phyloP scores from a whole-genome alignment of 2,888 invertebrate genomes.

The Crossocerus cetratus region DNA sequence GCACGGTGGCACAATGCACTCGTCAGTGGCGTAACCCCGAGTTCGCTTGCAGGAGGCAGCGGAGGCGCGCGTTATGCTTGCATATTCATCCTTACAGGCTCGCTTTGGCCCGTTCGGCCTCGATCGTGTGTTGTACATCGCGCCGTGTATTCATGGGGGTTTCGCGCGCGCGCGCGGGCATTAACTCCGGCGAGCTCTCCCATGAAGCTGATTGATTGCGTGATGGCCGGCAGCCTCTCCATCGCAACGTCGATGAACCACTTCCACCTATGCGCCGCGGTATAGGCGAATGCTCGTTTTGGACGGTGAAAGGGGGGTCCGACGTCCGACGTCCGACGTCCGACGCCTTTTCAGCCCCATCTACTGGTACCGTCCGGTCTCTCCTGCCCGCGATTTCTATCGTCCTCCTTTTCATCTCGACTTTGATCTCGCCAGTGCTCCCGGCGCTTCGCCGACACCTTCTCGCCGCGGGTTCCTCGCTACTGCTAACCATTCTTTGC shows the following conservation, averaged over 20 bases:
- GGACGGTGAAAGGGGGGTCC: slow-evolving; percentile 53
- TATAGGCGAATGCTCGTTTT: slow-evolving; percentile 44
- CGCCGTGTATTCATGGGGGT: slow-evolving; percentile 37
- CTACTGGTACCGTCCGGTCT: slow-evolving; percentile 49
- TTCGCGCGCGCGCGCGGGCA: slow-evolving; percentile 37
- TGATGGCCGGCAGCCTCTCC: slow-evolving; percentile 44
- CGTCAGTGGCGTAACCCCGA: slow-evolving; percentile 63
- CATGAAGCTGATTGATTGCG: slow-evolving; percentile 72
- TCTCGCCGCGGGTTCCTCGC: not conserved
- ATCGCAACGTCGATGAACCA: slow-evolving; percentile 42
- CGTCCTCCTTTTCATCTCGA: not conserved
- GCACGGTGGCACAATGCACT: slow-evolving; percentile 68
- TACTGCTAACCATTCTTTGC: not conserved
- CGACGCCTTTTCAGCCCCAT: slow-evolving; percentile 49
- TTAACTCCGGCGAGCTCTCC: slow-evolving; percentile 57
- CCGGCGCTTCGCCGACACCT: slow-evolving; percentile 33
- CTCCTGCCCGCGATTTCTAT: slow-evolving; percentile 19
- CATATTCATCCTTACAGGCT: slow-evolving; percentile 53
- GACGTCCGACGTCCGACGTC: no score
- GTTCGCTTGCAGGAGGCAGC: not conserved
- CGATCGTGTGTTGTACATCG: slow-evolving; percentile 16
- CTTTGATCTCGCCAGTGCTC: slow-evolving; percentile 1
- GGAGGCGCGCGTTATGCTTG: not conserved
- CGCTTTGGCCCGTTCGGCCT: slow-evolving; percentile 48
- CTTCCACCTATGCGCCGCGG: not conserved